These are phyloP conservation scores for Amblyopsis rosae DNA, from an alignment of 2,113 vertebrate species.

Conservation along the genomic window DNA sequence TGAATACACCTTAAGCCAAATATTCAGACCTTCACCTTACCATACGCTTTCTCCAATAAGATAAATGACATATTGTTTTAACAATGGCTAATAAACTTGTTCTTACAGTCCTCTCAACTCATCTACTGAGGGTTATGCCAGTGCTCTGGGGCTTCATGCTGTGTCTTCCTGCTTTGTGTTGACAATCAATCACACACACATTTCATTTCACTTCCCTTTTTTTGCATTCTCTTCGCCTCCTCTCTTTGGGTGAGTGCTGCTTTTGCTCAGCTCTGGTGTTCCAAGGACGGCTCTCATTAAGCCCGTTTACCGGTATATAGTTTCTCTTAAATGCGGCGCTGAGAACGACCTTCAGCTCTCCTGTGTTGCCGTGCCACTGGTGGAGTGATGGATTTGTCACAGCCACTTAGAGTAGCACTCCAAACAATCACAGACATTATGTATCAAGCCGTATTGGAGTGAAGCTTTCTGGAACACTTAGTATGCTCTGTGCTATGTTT, in stretches of 20 bases:
- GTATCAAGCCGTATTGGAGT: neutral
- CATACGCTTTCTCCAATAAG: conserved; percentile 27
- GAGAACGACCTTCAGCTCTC: conserved; percentile 56
- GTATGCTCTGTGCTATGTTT: neutral
- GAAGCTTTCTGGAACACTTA: neutral
- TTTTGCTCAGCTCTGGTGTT: conserved; percentile 40
- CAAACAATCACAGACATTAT: conserved; percentile 24
- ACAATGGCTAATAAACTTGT: neutral
- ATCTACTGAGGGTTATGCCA: conserved; percentile 45
- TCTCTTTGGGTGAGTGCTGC: conserved; percentile 44
- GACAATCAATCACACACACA: conserved; percentile 45
- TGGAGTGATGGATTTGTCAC: conserved; percentile 20
- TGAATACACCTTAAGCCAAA: conserved; percentile 42
- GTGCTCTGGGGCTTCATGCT: conserved; percentile 33
- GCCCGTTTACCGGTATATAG: conserved; percentile 23
- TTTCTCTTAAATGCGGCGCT: conserved; percentile 43
- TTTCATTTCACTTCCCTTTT: conserved; percentile 11
- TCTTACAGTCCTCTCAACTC: conserved; percentile 8
- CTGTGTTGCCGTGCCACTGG: conserved; percentile 23
- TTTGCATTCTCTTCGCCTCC: conserved; percentile 32
- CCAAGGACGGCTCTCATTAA: conserved; percentile 58
- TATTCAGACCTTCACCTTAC: conserved; percentile 43
- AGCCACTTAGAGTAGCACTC: conserved; percentile 22
- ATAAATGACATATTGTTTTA: neutral
- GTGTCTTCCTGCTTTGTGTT: conserved; percentile 29